These are phyloP conservation scores for Zeugodacus cucurbitae DNA, from an alignment of 1,140 invertebrate genomes.

Conservation along the genomic window DNA sequence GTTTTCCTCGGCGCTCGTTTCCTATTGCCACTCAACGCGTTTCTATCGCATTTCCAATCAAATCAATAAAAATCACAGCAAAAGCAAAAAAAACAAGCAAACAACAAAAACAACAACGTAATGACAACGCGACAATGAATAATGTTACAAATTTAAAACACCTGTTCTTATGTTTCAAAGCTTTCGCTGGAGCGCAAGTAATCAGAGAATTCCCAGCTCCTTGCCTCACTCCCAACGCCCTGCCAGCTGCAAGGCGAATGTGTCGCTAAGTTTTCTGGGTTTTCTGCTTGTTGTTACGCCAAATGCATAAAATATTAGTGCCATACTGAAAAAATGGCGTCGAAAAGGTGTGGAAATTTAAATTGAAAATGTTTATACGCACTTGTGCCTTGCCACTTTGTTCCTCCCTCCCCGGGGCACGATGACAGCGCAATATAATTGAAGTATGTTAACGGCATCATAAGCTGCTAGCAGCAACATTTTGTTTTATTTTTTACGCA, in stretches of 20 bases:
- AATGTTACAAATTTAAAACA: slow-evolving; percentile 33
- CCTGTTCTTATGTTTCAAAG: slow-evolving; percentile 6
- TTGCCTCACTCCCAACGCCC: not conserved
- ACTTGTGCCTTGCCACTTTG: not conserved
- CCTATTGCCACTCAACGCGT: not conserved
- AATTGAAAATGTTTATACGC: not conserved
- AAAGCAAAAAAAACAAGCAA: not conserved
- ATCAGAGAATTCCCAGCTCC: not conserved
- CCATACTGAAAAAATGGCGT: not conserved
- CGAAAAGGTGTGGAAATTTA: not conserved
- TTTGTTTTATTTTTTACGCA: not conserved
- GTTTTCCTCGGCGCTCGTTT: not conserved
- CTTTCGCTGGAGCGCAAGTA: not conserved
- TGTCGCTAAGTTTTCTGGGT: not conserved
- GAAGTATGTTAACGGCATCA: not conserved
- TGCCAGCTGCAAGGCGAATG: not conserved
- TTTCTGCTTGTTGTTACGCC: not conserved
- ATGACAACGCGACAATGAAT: not conserved
- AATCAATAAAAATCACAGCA: slow-evolving; percentile 33
- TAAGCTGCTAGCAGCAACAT: not conserved
- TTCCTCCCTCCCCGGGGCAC: not conserved
- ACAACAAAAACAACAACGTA: not conserved
- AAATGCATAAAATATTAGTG: slow-evolving; percentile 1
- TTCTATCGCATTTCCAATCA: slow-evolving; percentile 27
- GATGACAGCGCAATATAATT: not conserved